Evolutionary conservation across 2,888 invertebrate species (phyloP), one percentile per base, ranked within the genome.

Genomic region (Yponomeuta plumbellus): DNA sequence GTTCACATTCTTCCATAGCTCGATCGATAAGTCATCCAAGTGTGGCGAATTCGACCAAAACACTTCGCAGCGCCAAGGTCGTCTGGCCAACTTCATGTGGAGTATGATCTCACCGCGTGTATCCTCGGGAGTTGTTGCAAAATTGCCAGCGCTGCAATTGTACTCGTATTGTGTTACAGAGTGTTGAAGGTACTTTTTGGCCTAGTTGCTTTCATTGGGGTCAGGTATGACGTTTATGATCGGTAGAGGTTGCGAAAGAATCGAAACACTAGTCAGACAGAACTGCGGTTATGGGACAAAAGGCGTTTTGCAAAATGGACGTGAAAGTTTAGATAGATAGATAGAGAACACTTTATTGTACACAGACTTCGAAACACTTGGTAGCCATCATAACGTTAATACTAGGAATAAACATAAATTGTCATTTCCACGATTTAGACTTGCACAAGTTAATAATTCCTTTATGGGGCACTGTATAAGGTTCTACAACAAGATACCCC

Each of bases 151-250:
- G 44, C 44, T 13, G 44, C 44, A 52, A 52, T 52, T 52, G 44
- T n/a, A n/a, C n/a, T n/a, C n/a, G n/a, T 52, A 52, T 52, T 52
- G 44, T 52, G 44, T 52, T 52, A 52, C 44, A 52, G 44, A 52
- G 13, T 52, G 44, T 52, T 5, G 13, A 4, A 2, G 44, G 44
- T 52, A 52, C 44, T 17, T 3, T 17, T 52, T 17, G 44, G 17
- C 44, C 1, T 52, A 17, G 44, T 52, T 52, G 44, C 44, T 52
- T 52, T 52, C 44, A 52, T 52, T 52, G 17, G 0, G 44, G 44
- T 52, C 17, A 17, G 44, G 44, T 52, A 17, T 4, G 17, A 52
- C 17, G 13, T 52, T 52, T 13, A 17, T 52, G 44, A 52, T 52
- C 6, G 44, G 17, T 8, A 52, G 5, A 52, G 44, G 44, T 52